Evolutionary conservation across 2,888 invertebrate genomes (phyloP).

Genomic region (Tridacna crocea): DNA sequence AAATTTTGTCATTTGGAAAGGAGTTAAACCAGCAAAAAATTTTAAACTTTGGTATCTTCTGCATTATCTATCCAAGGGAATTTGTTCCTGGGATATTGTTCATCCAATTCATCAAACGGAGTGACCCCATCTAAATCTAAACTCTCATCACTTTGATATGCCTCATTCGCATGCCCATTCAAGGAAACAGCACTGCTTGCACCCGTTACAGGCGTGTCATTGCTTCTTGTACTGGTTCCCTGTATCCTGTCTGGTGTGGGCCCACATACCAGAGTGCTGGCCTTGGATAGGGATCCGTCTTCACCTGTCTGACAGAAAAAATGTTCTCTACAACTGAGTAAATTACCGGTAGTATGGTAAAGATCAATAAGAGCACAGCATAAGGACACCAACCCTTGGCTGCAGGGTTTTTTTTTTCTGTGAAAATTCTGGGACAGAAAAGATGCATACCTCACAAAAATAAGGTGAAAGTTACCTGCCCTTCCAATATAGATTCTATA

Average conservation of each 20-base stretch:
- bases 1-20: not conserved
- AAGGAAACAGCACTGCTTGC: not conserved
- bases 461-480: too few relatives aligned
- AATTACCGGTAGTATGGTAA: too few relatives aligned
- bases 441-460: too few relatives aligned
- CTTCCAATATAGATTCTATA: too few relatives aligned
- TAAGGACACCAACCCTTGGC: too few relatives aligned
- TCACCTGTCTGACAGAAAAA: constrained; percentile 36
- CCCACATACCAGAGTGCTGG: constrained; percentile 48
- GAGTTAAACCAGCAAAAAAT: not conserved
- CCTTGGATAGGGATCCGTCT: constrained; percentile 52
- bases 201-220: constrained; percentile 11
- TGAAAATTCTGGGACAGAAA: too few relatives aligned
- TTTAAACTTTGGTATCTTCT: constrained; percentile 57
- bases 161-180: constrained; percentile 35
- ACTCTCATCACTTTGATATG: constrained; percentile 30
- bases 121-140: constrained; percentile 49
- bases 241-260: constrained; percentile 27
- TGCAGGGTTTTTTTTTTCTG: too few relatives aligned
- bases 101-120: constrained; percentile 52
- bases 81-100: constrained; percentile 35
- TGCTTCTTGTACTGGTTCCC: constrained; percentile 20
- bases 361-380: too few relatives aligned
- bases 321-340: not conserved
- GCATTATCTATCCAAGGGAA: constrained; percentile 59